These are phyloP conservation scores for Pangasius mekongensis DNA, from an alignment of 2,797 vertebrate genomes.

Conservation along the genomic window DNA sequence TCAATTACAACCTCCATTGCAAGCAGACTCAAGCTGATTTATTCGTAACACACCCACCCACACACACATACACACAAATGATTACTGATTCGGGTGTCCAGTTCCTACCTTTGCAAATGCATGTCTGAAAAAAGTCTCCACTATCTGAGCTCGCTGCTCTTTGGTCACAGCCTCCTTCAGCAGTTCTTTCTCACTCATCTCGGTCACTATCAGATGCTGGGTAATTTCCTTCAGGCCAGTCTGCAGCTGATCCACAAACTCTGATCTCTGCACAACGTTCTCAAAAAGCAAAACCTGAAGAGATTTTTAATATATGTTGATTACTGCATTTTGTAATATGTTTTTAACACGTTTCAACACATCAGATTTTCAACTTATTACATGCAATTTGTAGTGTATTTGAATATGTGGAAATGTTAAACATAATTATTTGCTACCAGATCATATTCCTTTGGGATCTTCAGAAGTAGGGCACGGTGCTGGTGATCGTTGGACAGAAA, in stretches of 20 bases:
- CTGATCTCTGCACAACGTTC: slow-evolving; percentile 74
- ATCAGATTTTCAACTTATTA: not conserved
- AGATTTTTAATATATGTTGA: not conserved
- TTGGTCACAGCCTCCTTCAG: slow-evolving; percentile 85
- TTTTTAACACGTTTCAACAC: not conserved
- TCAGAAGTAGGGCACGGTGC: slow-evolving; percentile 81
- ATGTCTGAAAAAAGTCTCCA: slow-evolving; percentile 94
- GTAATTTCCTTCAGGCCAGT: slow-evolving; percentile 58
- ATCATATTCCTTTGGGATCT: slow-evolving; percentile 91
- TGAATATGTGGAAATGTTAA: not conserved
- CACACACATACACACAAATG: not conserved
- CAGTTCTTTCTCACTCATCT: slow-evolving; percentile 81
- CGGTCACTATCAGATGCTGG: slow-evolving; percentile 68
- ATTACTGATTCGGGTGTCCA: not conserved
- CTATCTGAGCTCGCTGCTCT: slow-evolving; percentile 84
- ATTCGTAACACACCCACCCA: not conserved
- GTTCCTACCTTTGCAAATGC: slow-evolving; percentile 87
- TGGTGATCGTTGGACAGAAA: slow-evolving; percentile 81
- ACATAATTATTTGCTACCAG: slow-evolving; percentile 74
- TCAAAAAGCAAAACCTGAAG: slow-evolving; percentile 89
- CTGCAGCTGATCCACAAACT: slow-evolving; percentile 75
- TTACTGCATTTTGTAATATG: not conserved
- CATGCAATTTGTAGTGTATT: not conserved
- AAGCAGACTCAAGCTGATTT: not conserved
- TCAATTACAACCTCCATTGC: not conserved